Evolutionary conservation across 2,113 vertebrate genomes (phyloP).

Genomic region (Phocoena phocoena): DNA sequence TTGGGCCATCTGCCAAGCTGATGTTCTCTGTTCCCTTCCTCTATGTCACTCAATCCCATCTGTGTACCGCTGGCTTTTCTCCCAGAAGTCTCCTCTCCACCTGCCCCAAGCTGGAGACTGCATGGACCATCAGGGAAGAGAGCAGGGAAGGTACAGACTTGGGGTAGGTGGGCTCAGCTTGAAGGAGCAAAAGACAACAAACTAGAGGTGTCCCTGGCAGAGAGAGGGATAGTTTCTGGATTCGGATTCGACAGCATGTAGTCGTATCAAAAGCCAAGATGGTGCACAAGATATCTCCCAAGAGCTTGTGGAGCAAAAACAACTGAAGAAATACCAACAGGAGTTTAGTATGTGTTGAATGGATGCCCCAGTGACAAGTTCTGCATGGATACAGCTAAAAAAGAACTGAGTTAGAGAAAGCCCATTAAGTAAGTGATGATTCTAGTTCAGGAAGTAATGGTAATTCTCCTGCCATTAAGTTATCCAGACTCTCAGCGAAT

Average conservation of each 20-base stretch:
- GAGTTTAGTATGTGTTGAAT: not conserved
- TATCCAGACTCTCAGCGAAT: not conserved
- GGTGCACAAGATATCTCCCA: not conserved
- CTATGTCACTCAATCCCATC: not conserved
- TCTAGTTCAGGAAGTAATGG: not conserved
- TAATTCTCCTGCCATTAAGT: not conserved
- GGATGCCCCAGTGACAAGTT: not conserved
- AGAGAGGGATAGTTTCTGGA: not conserved
- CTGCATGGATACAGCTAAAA: not conserved
- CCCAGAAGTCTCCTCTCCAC: not conserved
- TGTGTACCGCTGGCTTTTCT: not conserved
- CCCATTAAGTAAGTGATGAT: not conserved
- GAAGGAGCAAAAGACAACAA: not conserved
- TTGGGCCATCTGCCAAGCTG: not conserved
- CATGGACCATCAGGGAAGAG: not conserved
- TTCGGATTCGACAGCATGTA: not conserved
- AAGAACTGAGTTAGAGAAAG: not conserved
- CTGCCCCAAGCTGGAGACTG: not conserved
- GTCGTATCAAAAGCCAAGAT: not conserved
- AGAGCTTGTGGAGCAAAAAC: not conserved
- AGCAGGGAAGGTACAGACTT: not conserved
- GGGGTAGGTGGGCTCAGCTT: not conserved
- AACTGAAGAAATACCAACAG: not conserved
- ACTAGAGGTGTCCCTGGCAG: not conserved
- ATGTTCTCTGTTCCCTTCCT: not conserved